Evolutionary conservation across 2,797 vertebrate genomes (phyloP), one percentile per base, ranked within the genome.

Genomic region (Dendrocincla fuliginosa): DNA sequence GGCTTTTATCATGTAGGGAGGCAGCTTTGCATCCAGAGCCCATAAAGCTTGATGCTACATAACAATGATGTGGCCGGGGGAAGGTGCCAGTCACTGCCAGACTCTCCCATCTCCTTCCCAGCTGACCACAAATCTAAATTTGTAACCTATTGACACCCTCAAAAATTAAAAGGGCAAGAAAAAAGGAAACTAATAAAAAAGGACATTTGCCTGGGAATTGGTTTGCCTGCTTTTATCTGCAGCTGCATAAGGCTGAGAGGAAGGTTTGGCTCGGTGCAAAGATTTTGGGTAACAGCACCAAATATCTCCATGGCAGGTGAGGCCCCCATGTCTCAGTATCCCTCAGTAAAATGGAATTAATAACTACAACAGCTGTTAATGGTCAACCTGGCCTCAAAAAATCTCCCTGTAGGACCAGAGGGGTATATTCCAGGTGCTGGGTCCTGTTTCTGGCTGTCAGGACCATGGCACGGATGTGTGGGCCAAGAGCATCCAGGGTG

Each of bases 11-110:
- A 41, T 71, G 94, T 80, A 85, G 78, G 91, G 91, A 96, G 95
- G 97, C 95, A 93, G 96, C 85, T 97, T 94, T 80, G 91, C 92
- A 89, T 87, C 93, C 87, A 60, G 41, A 57, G 35, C 19, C 46
- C 79, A 4, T 32, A 77, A 73, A 55, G 11, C 41, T 32, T 73
- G 96, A 87, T 87, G 87, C 87, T 85, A 74, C 91, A 30, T 49
- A 92, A 64, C 65, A 67, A 32, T 1, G 73, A 30, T 4, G 50
- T 67, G 85, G 61, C 82, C 61, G 74, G 94, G 80, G 91, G 94
- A 95, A 97, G 78, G 76, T 92, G 96, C 90, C 95, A 84, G 80
- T 93, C 92, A 71, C 75, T 50, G 61, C 65, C 63, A 28, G 41
- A 7, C 46, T 64, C 88, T 56, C 35, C 33, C 64, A 20, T 13